Evolutionary conservation across 2,888 invertebrate genomes (phyloP).

Genomic region (Ametastegia equiseti): DNA sequence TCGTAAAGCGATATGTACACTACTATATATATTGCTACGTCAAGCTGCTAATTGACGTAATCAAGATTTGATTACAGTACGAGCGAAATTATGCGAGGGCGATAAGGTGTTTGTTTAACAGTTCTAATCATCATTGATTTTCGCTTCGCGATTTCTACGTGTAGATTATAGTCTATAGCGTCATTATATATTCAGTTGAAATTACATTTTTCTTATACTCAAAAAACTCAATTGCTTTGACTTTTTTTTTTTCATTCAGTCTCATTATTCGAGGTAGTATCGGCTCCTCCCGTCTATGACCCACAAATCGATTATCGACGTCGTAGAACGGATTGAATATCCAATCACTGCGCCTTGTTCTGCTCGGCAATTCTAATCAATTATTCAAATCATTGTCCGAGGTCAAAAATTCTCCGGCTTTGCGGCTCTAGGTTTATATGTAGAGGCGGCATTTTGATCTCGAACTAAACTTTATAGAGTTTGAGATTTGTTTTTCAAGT

Average conservation of each 20-base stretch:
- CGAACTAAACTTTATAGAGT: background rate
- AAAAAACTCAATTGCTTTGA: too few species aligned
- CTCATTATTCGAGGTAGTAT: too few species aligned
- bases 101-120: background rate
- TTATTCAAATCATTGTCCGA: constrained; percentile 26
- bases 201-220: too few species aligned
- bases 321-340: constrained; percentile 27
- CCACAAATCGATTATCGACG: constrained; percentile 24
- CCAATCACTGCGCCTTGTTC: constrained; percentile 36
- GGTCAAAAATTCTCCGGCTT: background rate
- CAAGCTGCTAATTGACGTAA: constrained; percentile 1
- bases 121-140: background rate
- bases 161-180: too few species aligned
- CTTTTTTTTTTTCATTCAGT: too few species aligned
- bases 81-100: background rate
- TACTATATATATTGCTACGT: too few species aligned
- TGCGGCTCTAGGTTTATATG: background rate
- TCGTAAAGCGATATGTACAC: background rate
- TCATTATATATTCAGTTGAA: too few species aligned
- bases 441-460: background rate
- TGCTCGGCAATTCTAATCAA: constrained; percentile 26
- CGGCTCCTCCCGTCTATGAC: too few species aligned
- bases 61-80: background rate
- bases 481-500: background rate
- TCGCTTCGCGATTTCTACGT: too few species aligned